These are phyloP conservation scores for Sylvilagus bachmani DNA, from an alignment of 2,113 vertebrate species.

Conservation along the genomic window DNA sequence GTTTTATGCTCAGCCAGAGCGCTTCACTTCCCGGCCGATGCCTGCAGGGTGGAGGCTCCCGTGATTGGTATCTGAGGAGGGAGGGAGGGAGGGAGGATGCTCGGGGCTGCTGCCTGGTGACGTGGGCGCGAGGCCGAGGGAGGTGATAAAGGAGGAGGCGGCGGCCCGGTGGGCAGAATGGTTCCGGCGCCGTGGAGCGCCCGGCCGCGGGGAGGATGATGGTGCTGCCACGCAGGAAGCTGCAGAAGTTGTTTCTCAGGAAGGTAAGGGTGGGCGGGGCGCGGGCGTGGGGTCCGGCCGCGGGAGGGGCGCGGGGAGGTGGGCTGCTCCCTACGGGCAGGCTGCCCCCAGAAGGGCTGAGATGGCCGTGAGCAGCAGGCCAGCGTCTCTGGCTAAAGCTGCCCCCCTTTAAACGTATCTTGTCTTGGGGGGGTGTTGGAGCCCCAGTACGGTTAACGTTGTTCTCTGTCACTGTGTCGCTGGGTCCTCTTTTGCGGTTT, in stretches of 20 bases:
- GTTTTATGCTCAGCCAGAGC: background rate
- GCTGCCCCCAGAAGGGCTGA: rapidly evolving
- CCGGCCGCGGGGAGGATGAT: constrained; percentile 73
- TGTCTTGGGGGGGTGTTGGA: background rate
- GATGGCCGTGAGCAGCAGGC: rapidly evolving
- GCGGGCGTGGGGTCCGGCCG: rapidly evolving
- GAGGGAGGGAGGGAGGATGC: background rate
- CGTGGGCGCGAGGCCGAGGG: rapidly evolving
- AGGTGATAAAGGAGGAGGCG: constrained; percentile 66
- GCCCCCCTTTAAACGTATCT: background rate
- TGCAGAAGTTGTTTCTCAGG: constrained; percentile 85
- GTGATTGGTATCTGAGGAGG: constrained; percentile 71
- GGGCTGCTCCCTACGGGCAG: too few species aligned
- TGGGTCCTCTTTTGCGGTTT: rapidly evolving
- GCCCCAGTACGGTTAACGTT: too few species aligned
- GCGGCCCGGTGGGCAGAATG: constrained; percentile 74
- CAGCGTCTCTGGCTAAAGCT: rapidly evolving
- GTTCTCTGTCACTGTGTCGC: background rate
- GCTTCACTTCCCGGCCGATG: background rate
- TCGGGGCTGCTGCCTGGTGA: constrained; percentile 66
- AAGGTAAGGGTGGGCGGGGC: constrained; percentile 81
- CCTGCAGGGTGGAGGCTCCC: background rate
- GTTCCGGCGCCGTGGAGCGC: background rate
- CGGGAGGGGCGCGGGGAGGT: too few species aligned
- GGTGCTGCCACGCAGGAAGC: constrained; percentile 81